A percentile compares a stretch with the other conserved stretches of the same genome.
These are phyloP conservation scores for Phoenicopterus ruber DNA, from an alignment of 2,113 vertebrate genomes.

Conservation along the genomic window DNA sequence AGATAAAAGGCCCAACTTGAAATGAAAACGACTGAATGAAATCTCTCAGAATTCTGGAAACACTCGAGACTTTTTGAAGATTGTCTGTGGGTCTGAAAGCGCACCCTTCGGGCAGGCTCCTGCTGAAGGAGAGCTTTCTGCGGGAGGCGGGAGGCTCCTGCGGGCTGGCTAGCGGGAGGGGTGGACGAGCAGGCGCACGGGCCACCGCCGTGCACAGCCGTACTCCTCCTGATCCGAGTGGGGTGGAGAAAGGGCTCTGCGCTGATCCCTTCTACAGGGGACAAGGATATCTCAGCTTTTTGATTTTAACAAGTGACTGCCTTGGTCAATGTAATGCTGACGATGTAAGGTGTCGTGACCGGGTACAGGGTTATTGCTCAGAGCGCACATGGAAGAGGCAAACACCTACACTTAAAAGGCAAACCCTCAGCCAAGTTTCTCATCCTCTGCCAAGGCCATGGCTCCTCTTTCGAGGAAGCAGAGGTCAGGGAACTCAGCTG, in stretches of 20 bases:
- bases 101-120: rapidly evolving
- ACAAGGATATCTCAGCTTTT: neutral
- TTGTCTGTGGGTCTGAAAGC: neutral
- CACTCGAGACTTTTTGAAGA: neutral
- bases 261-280: neutral
- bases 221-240: neutral
- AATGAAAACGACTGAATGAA: neutral
- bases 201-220: neutral
- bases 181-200: neutral
- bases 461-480: neutral
- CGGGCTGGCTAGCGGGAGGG: neutral
- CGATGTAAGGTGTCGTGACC: rapidly evolving
- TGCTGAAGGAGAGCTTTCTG: neutral
- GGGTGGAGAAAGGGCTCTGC: neutral
- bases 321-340: neutral
- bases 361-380: rapidly evolving
- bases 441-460: neutral
- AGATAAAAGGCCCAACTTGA: neutral
- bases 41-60: neutral
- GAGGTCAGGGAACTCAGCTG: neutral
- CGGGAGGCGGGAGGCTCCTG: neutral
- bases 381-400: neutral
- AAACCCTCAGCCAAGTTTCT: neutral
- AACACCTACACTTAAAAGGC: neutral
- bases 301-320: neutral